These are phyloP conservation scores for Philantomba maxwellii DNA, from an alignment of 2,113 vertebrate genomes.

Conservation along the genomic window DNA sequence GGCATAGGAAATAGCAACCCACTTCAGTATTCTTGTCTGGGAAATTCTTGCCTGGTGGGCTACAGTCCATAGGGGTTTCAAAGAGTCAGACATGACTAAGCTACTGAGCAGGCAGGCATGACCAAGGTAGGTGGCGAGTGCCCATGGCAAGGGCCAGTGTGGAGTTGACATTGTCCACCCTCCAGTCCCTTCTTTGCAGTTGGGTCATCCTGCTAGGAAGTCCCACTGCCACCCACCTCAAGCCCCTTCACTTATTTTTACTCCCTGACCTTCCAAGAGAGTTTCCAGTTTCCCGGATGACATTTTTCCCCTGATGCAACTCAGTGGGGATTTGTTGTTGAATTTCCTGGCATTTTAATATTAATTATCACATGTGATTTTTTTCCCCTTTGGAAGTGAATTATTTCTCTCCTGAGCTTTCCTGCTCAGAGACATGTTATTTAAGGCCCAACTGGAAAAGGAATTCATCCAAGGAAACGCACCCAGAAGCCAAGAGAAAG, in stretches of 20 bases:
- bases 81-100: background rate
- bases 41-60: background rate
- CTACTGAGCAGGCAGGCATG: background rate
- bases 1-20: background rate
- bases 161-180: background rate
- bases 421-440: conserved; percentile 48
- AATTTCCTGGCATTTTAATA: conserved; percentile 12
- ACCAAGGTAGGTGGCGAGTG: background rate
- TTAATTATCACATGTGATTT: background rate
- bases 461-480: conserved; percentile 40
- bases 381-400: background rate
- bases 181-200: background rate
- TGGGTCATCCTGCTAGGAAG: background rate
- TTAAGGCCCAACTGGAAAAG: conserved; percentile 38
- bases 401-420: conserved; percentile 40
- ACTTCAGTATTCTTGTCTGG: background rate
- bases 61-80: background rate
- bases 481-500: background rate
- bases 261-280: background rate
- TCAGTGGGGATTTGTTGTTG: background rate
- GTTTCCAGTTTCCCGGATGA: background rate
- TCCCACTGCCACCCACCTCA: background rate
- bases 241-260: fast-evolving
- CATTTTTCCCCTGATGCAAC: background rate
- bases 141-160: background rate